Base-by-base conservation (phyloP, 2,888 invertebrate genomes). In the Antitype chi region DNA sequence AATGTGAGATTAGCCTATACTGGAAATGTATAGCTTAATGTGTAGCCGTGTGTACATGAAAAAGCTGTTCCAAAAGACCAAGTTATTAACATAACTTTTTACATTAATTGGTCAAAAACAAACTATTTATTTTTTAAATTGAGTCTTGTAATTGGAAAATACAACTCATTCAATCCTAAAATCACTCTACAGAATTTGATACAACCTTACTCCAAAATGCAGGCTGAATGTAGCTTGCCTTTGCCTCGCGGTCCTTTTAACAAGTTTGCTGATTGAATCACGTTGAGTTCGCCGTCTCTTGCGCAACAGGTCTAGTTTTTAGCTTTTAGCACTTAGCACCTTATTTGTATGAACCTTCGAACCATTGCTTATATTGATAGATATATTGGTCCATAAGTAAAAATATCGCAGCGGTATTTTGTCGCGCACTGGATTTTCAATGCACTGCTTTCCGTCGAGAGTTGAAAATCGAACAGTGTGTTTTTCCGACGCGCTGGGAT, bases 181-280 rank as follows among this genome's bases (percentile, higher is more conserved):
- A 49, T 63, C 59, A 80, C 23, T 55, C n/a, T n/a, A 28, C 38
- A 67, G 23, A 52, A 55, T 68, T 38, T n/a, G 1, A 25, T 52
- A 70, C 69, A 77, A 71, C 55, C 63, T 80, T 80, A 67, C 25
- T 63, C 32, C 25, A 63, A 71, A 78, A 77, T 55, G 13, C 64
- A 71, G 49, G 38, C 74, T 83, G 81, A 78, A 82, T 78, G 82
- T 66, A 52, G 80, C 32, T 78, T 71, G 75, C 83, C 83, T 87
- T 85, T 80, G 70, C 57, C 77, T 69, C 67, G 69, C 76, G 47
- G 64, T 74, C 84, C 69, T 25, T 64, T 28, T 38, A 78, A 79
- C 84, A 57, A 79, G 85, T 81, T 85, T 59, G 47, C 60, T 59
- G 60, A 72, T 71, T 76, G 62, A 66, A 72, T 66, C 72, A 77